A percentile compares a stretch with the other conserved stretches of the same genome.
phyloP scores from a whole-genome alignment of 2,113 vertebrate genomes.

The Vidua chalybeata region DNA sequence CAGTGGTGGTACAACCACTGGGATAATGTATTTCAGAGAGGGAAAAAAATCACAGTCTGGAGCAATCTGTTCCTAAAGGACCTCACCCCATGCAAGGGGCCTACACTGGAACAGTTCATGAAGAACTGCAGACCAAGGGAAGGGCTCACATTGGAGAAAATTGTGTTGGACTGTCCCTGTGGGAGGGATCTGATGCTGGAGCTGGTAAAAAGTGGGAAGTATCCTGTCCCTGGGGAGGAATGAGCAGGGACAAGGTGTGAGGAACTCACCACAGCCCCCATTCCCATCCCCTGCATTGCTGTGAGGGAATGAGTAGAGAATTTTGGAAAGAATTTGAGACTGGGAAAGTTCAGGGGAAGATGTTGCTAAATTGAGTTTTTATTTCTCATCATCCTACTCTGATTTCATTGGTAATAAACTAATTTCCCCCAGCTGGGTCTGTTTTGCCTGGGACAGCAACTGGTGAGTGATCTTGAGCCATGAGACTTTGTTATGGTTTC shows the following conservation, averaged over 20 bases:
- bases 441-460: background rate
- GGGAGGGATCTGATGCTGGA: background rate
- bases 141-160: background rate
- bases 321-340: background rate
- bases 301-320: no score
- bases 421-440: background rate
- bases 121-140: background rate
- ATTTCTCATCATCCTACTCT: background rate
- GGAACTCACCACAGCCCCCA: background rate
- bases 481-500: background rate
- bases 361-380: background rate
- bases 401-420: background rate
- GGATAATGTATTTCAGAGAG: no score
- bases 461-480: background rate
- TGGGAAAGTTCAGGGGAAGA: background rate
- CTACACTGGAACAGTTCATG: background rate
- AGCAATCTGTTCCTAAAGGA: background rate
- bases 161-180: background rate
- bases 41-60: fast-evolving
- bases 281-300: background rate
- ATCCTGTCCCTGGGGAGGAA: background rate
- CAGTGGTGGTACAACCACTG: background rate
- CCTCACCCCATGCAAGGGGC: background rate
- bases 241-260: background rate
- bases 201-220: background rate